Evolutionary conservation across 2,113 vertebrate species (phyloP).

Genomic region (Prietella phreatophila): DNA sequence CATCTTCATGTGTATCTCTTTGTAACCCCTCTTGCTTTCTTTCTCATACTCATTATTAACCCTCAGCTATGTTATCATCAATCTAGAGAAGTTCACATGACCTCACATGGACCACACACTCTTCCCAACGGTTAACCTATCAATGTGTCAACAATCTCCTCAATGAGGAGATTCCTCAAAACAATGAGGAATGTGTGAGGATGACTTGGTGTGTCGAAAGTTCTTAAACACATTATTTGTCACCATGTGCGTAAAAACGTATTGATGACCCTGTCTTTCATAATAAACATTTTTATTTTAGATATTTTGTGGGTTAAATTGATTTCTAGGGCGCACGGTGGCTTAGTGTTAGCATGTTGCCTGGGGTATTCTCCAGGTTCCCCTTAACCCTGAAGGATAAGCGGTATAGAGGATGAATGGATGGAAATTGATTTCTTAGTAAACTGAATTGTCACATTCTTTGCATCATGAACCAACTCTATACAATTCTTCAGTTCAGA

Average conservation of each 20-base stretch:
- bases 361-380: no score
- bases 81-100: constrained; percentile 28
- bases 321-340: no score
- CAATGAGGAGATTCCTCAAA: no score
- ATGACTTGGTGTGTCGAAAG: neutral
- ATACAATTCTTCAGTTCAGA: neutral
- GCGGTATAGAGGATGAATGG: no score
- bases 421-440: neutral
- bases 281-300: neutral
- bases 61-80: constrained; percentile 50
- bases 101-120: neutral
- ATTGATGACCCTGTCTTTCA: neutral
- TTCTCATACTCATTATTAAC: constrained; percentile 40
- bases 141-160: neutral
- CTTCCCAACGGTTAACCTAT: neutral
- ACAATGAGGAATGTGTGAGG: neutral
- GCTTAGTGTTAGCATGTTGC: no score
- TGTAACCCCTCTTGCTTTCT: neutral
- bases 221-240: neutral
- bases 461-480: neutral
- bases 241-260: no score
- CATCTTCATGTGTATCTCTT: neutral
- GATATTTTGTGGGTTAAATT: neutral
- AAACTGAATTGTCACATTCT: neutral
- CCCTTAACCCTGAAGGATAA: no score